Evolutionary conservation across 35 echinoderm and acorn worm species (phyloP).

Genomic region (Amphiura filiformis): DNA sequence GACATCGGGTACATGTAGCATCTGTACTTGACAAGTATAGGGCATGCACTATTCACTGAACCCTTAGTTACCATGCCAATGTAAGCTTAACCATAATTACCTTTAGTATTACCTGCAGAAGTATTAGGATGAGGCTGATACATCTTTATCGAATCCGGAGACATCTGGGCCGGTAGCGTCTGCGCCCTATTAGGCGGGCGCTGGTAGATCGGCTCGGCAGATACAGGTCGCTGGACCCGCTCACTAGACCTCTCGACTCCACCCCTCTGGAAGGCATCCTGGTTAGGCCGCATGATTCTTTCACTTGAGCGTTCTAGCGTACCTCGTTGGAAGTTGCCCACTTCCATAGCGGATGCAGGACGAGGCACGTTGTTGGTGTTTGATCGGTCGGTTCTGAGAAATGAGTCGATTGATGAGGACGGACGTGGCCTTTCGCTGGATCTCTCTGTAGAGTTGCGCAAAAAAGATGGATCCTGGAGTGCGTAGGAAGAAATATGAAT

Average conservation of each 20-base stretch:
- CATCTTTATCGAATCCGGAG: not conserved
- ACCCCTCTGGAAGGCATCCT: not conserved
- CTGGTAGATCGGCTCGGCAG: not conserved
- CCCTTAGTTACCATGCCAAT: too few relatives aligned
- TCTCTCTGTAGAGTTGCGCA: not conserved
- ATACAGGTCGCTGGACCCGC: not conserved
- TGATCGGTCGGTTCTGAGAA: not conserved
- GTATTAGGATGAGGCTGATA: not conserved
- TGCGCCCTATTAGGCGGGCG: not conserved
- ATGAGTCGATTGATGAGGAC: not conserved
- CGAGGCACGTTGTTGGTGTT: not conserved
- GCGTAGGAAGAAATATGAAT: not conserved
- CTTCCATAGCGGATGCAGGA: not conserved
- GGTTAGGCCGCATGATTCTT: not conserved
- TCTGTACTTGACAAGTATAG: too few relatives aligned
- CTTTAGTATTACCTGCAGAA: not conserved
- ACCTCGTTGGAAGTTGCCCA: not conserved
- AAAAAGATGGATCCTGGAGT: constrained; percentile 1
- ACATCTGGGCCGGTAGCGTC: not conserved
- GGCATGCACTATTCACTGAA: too few relatives aligned
- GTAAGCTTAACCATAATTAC: too few relatives aligned
- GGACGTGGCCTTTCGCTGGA: not conserved
- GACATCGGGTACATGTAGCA: too few relatives aligned
- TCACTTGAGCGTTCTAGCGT: not conserved
- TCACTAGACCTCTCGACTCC: not conserved